Percentiles rank a stretch among this genome's conserved stretches.
phyloP scores from a whole-genome alignment of 2,888 invertebrate species.

The Cryptophagus acutangulus region DNA sequence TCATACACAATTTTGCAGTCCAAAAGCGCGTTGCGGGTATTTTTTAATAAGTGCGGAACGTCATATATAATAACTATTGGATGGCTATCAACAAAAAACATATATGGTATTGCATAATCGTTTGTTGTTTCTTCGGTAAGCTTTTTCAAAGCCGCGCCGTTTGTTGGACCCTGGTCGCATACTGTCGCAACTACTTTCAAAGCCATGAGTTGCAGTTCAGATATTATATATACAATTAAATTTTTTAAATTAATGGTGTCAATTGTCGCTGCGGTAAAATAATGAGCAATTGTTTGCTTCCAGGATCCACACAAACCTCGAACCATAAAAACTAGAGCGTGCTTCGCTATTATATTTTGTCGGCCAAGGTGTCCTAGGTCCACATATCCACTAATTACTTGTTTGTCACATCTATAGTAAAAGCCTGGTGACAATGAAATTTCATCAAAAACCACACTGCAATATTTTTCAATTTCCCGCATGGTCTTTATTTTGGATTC shows the following conservation, averaged over 20 bases:
- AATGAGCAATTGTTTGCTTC: constrained; percentile 24
- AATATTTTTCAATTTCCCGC: constrained; percentile 5
- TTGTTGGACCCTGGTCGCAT: constrained; percentile 25
- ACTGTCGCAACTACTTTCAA: constrained; percentile 21
- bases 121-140: no score
- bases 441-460: constrained; percentile 14
- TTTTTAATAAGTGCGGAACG: constrained; percentile 18
- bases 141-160: constrained; percentile 15
- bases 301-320: constrained; percentile 20
- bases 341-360: constrained; percentile 16
- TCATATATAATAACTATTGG: constrained; percentile 15
- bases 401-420: constrained; percentile 7
- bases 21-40: constrained; percentile 17
- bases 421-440: constrained; percentile 10
- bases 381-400: constrained; percentile 18
- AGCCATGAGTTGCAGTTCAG: constrained; percentile 16
- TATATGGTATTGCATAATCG: no score
- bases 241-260: constrained; percentile 13
- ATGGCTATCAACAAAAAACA: constrained; percentile 14
- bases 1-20: constrained; percentile 9
- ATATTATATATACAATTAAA: constrained; percentile 17
- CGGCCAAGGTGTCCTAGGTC: constrained; percentile 20
- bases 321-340: constrained; percentile 27
- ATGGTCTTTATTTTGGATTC: not conserved
- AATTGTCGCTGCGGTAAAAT: constrained; percentile 19